Base-by-base conservation (phyloP, 2,113 vertebrate species). In the Telmatochromis brachygnathus region DNA sequence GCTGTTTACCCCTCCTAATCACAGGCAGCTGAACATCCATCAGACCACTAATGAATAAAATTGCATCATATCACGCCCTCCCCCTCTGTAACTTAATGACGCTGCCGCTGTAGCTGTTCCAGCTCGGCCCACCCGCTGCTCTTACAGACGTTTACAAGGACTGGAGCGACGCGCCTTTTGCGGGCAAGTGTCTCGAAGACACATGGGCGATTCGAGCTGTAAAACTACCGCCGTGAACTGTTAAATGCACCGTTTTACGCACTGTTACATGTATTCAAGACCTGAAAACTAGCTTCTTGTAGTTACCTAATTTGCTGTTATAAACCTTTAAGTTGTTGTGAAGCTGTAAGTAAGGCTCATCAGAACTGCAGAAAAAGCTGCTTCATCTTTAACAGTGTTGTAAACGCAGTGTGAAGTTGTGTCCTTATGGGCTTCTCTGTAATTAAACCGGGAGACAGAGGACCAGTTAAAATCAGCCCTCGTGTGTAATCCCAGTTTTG, bases 1-100 rank as follows among this genome's bases (percentile, higher is more conserved):
- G 94, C 88, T 92, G 92, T 92, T 94, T 92, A 84, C 81, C 30
- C 55, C 83, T 70, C 70, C 80, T 81, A 88, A 92, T 94, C 84
- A 19, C 53, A 62, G 82, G 73, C 93, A 91, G 88, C 90, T 93
- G 91, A 93, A 82, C 81, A 79, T 87, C 88, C 60, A 58, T 85
- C 86, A 82, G 68, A 80, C 82, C 83, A 42, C 42, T 89, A 91
- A 93, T 91, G 85, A 91, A 91, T 91, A 84, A 86, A 91, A 90
- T 55, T 83, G 88, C 88, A 89, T 93, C 90, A 90, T 88, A 90
- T 89, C 83, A 28, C n/a, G 37, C 83, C 79, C 84, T 7, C 70
- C 65, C 21, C 73, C 60, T 39, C 80, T 84, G 90, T 87, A 89
- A 90, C 88, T 45, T 90, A 84, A 90, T 90, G 89, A 84, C 6